Evolutionary conservation across 2,113 vertebrate species (phyloP), one percentile per base, ranked within the genome.

Genomic region (Dromas ardeola): DNA sequence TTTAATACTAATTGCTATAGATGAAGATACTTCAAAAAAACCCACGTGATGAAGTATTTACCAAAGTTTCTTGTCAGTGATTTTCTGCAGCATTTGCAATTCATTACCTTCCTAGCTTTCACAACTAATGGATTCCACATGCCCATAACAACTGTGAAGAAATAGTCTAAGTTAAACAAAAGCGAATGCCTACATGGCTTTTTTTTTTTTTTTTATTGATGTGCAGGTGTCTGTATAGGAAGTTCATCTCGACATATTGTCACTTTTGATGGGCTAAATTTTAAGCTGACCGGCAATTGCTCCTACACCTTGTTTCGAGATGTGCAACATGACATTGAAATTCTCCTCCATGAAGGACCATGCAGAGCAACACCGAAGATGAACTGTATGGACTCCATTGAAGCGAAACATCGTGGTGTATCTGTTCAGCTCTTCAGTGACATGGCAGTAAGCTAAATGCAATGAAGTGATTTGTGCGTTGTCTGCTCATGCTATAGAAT

Each of bases 231-330:
- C 78, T 99, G 99, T 69, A 99, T 98, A 79, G 99, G 99, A 84
- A 99, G 99, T 93, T 99, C 99, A 21, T 99, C 99, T 80, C 99
- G 98, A 94, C 99, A 99, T 42, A 98, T 99, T 8, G 98, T 99
- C 94, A 99, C 99, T 59, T 99, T 99, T 50, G 99, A 99, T 43
- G 98, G 99, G 15, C 96, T 98, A 81, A 98, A 99, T 56, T 99
- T 99, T 65, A 98, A 99, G 95, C 96, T 99, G 89, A 98, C 98
- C 4, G 98, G 99, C 19, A 98, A 97, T 92, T 99, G 99, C 95
- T 99, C 99, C 30, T 99, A 99, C 38, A 98, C 98, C 50, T 96
- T 99, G 58, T 98, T 99, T 95, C 97, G 94, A 88, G 98, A 98
- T 90, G 42, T 45, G 53, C 91, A 96, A 12, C 97, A 97, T 36